These are phyloP conservation scores for Caenorhabditis parvicauda DNA, from an alignment of 2,888 invertebrate species.

Conservation along the genomic window DNA sequence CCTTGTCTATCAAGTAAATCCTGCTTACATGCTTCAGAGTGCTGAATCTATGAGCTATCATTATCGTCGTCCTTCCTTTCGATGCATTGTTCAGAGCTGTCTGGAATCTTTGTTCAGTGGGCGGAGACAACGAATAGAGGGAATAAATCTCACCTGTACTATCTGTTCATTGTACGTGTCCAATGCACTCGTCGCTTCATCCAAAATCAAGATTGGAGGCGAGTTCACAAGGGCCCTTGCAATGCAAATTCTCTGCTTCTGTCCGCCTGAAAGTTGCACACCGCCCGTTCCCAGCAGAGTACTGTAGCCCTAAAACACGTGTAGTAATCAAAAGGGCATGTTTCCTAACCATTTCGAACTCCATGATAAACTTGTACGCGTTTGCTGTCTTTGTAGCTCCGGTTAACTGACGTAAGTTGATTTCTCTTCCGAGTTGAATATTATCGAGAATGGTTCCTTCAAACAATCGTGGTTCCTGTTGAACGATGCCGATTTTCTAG, in stretches of 20 bases:
- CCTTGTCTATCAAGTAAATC: conserved; percentile 40
- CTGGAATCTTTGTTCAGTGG: conserved; percentile 12
- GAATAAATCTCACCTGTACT: conserved; percentile 44
- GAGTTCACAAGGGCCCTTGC: conserved; percentile 62
- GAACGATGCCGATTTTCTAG: conserved; percentile 41
- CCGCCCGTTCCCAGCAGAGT: conserved; percentile 63
- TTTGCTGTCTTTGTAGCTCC: conserved; percentile 38
- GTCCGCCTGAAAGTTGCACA: conserved; percentile 63
- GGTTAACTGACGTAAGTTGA: conserved; percentile 15
- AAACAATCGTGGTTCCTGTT: conserved; percentile 49
- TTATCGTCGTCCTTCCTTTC: conserved; percentile 40
- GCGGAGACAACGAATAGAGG: not conserved
- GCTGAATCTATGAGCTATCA: conserved; percentile 47
- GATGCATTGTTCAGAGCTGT: conserved; percentile 40
- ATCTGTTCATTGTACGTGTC: conserved; percentile 64
- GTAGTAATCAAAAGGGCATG: not conserved
- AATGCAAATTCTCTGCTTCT: conserved; percentile 64
- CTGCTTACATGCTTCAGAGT: conserved; percentile 40
- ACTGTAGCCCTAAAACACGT: conserved; percentile 31
- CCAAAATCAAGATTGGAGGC: conserved; percentile 63
- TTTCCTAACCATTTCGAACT: conserved; percentile 28
- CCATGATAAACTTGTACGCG: conserved; percentile 49
- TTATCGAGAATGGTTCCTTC: conserved; percentile 45
- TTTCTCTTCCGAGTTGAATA: conserved; percentile 33
- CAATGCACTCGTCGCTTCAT: conserved; percentile 64